phyloP scores from a whole-genome alignment of 2,888 invertebrate genomes.

The Cataglyphis rosenhaueri region DNA sequence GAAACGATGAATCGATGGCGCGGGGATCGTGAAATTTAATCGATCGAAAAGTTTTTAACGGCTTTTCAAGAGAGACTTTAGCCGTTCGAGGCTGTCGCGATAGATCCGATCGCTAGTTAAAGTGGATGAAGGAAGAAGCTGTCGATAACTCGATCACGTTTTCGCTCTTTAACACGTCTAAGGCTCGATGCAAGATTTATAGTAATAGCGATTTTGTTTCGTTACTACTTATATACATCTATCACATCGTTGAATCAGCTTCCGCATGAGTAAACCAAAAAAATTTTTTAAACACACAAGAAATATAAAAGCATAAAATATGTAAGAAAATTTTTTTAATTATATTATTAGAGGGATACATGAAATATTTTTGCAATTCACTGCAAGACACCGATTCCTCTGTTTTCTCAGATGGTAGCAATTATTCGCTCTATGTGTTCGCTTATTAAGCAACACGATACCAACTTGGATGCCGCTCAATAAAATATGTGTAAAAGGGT shows the following conservation, averaged over 20 bases:
- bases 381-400: neutral
- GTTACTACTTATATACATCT: neutral
- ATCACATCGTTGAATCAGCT: neutral
- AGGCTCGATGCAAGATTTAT: neutral
- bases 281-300: neutral
- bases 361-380: neutral
- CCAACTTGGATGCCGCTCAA: constrained; percentile 14
- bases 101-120: constrained; percentile 34
- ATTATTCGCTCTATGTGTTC: neutral
- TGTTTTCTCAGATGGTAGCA: neutral
- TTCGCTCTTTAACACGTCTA: constrained; percentile 35
- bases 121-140: constrained; percentile 37
- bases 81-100: constrained; percentile 36
- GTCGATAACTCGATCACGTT: constrained; percentile 28
- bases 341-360: neutral
- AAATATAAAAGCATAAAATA: neutral
- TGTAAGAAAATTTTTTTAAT: neutral
- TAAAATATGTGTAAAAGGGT: constrained; percentile 32
- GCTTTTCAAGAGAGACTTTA: constrained; percentile 47
- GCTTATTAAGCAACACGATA: constrained; percentile 29
- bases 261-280: neutral
- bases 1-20: constrained; percentile 59
- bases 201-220: neutral
- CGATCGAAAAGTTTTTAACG: constrained; percentile 67
- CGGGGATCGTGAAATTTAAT: constrained; percentile 68